A percentile compares a stretch with the other conserved stretches of the same genome.
These are phyloP conservation scores for Periophthalmus modestus DNA, from an alignment of 2,113 vertebrate species.

Conservation along the genomic window DNA sequence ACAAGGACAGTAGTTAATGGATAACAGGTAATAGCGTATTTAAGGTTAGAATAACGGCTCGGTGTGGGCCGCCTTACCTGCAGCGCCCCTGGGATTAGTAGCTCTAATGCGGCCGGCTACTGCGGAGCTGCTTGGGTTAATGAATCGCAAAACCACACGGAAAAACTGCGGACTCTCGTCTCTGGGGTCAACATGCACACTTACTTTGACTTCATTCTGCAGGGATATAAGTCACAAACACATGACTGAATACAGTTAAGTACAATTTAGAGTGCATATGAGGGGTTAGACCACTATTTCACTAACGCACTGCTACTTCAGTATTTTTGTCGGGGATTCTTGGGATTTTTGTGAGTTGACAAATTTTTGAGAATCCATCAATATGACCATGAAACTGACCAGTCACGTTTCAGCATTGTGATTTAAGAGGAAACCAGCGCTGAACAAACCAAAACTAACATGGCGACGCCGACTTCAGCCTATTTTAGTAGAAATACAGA, in stretches of 20 bases:
- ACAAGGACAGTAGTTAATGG: background rate
- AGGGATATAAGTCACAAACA: slow-evolving; percentile 67
- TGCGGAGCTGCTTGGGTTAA: slow-evolving; percentile 79
- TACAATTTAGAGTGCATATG: background rate
- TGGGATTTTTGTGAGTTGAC: too few species aligned
- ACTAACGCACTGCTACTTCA: too few species aligned
- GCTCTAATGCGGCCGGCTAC: slow-evolving; percentile 79
- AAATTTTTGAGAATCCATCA: too few species aligned
- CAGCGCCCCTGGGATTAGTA: slow-evolving; percentile 66
- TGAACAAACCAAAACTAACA: too few species aligned
- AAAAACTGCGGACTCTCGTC: slow-evolving; percentile 76
- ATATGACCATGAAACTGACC: too few species aligned
- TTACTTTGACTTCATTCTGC: slow-evolving; percentile 90
- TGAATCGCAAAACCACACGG: slow-evolving; percentile 85
- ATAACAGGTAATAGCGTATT: background rate
- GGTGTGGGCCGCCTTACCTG: slow-evolving; percentile 79
- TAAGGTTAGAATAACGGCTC: slow-evolving; percentile 22
- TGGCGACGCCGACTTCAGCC: too few species aligned
- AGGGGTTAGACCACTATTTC: too few species aligned
- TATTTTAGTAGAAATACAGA: too few species aligned
- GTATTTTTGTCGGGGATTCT: too few species aligned
- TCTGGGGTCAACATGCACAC: slow-evolving; percentile 84
- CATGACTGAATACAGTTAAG: slow-evolving; percentile 27
- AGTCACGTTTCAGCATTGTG: too few species aligned
- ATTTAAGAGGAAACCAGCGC: too few species aligned